Percentiles rank a stretch among this genome's conserved stretches.
These are phyloP conservation scores for Agrypnus murinus DNA, from an alignment of 2,888 invertebrate species.

Conservation along the genomic window DNA sequence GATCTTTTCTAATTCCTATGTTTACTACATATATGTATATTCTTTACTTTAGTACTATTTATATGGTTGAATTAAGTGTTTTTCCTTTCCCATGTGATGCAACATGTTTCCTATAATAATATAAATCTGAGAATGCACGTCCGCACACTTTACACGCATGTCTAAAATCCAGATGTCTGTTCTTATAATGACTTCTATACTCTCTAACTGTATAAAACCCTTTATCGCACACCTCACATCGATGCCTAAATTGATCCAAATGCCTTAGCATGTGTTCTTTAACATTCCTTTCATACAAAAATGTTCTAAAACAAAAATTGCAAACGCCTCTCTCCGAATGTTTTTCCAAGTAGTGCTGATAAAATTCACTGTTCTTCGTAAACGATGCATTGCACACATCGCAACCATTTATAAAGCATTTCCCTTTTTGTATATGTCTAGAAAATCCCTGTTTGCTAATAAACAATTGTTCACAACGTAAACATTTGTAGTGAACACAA, in stretches of 20 bases:
- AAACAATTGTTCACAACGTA: constrained; percentile 69
- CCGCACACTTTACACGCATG: constrained; percentile 68
- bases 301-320: constrained; percentile 69
- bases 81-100: too few relatives aligned
- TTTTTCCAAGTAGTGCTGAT: constrained; percentile 64
- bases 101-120: constrained; percentile 69
- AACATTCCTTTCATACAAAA: constrained; percentile 70
- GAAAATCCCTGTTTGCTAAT: constrained; percentile 69
- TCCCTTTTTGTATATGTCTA: constrained; percentile 69
- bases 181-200: constrained; percentile 69
- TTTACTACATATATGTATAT: too few relatives aligned
- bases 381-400: constrained; percentile 67
- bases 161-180: constrained; percentile 69
- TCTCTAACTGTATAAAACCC: constrained; percentile 70
- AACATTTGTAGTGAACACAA: constrained; percentile 66
- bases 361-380: constrained; percentile 66
- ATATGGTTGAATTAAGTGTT: too few relatives aligned
- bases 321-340: constrained; percentile 69
- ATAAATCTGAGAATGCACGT: constrained; percentile 69
- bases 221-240: constrained; percentile 69
- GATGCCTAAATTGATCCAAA: constrained; percentile 69
- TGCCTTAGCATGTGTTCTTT: constrained; percentile 70
- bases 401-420: constrained; percentile 69
- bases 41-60: too few relatives aligned
- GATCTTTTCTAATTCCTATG: too few relatives aligned